phyloP scores from a whole-genome alignment of 2,888 invertebrate genomes.

The Autographa gamma region DNA sequence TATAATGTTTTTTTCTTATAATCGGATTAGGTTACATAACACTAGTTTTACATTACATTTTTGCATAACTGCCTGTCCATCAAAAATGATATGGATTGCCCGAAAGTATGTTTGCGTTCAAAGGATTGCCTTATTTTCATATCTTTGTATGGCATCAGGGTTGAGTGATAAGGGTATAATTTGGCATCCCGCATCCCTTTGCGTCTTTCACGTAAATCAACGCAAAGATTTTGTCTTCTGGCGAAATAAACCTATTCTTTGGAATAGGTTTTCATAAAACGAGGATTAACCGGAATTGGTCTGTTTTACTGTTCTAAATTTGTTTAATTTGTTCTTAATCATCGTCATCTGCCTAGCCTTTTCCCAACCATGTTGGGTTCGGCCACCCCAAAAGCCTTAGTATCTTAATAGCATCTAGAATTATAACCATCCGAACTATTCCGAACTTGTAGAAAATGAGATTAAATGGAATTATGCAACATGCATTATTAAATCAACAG shows the following conservation, averaged over 20 bases:
- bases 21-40: neutral
- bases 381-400: too few relatives aligned
- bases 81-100: slow-evolving; percentile 34
- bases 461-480: too few relatives aligned
- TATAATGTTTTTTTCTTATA: neutral
- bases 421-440: too few relatives aligned
- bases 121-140: slow-evolving; percentile 40
- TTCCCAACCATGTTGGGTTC: too few relatives aligned
- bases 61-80: slow-evolving; percentile 33
- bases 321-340: too few relatives aligned
- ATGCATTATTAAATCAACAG: too few relatives aligned
- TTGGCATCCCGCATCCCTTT: slow-evolving; percentile 10
- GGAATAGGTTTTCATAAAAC: neutral
- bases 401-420: too few relatives aligned
- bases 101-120: slow-evolving; percentile 17
- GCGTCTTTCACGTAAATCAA: slow-evolving; percentile 6
- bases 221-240: neutral
- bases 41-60: slow-evolving; percentile 15
- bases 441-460: too few relatives aligned
- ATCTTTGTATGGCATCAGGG: slow-evolving; percentile 35
- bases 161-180: slow-evolving; percentile 54
- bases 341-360: too few relatives aligned
- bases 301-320: too few relatives aligned
- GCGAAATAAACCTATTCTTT: neutral
- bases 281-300: too few relatives aligned